These are phyloP conservation scores for Macrophya annulata DNA, from an alignment of 2,888 invertebrate species.

Conservation along the genomic window DNA sequence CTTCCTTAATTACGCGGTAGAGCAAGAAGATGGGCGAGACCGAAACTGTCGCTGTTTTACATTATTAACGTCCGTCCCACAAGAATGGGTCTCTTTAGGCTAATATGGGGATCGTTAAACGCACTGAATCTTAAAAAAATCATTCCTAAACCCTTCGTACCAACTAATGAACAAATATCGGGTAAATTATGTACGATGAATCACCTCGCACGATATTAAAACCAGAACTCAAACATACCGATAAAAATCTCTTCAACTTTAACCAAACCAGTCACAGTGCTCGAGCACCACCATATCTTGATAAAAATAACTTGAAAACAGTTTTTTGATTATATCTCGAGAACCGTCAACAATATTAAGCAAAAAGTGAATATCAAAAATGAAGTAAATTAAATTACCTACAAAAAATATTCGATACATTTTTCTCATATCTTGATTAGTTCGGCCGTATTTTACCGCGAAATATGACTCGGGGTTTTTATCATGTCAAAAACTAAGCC, in stretches of 20 bases:
- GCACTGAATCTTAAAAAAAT: not conserved
- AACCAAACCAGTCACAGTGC: too few relatives aligned
- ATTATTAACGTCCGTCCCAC: conserved; percentile 13
- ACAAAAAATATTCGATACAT: not conserved
- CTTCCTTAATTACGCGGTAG: conserved; percentile 59
- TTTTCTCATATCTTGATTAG: not conserved
- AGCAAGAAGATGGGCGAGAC: conserved; percentile 28
- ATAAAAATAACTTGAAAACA: too few relatives aligned
- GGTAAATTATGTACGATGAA: not conserved
- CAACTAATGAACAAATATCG: not conserved
- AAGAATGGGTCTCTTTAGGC: conserved; percentile 1
- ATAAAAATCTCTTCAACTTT: too few relatives aligned
- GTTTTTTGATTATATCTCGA: not conserved
- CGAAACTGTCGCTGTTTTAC: conserved; percentile 49
- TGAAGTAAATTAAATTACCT: not conserved
- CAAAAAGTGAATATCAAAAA: not conserved
- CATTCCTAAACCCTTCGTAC: not conserved
- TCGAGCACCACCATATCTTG: too few relatives aligned
- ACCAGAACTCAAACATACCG: too few relatives aligned
- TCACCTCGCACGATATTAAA: not conserved
- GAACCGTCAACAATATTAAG: not conserved
- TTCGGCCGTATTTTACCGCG: not conserved
- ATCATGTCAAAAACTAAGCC: too few relatives aligned
- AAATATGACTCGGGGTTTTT: not conserved
- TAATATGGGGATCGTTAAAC: conserved; percentile 22